A percentile compares a stretch with the other conserved stretches of the same genome.
phyloP scores from a whole-genome alignment of 2,113 vertebrate species.

The Nanorana parkeri region DNA sequence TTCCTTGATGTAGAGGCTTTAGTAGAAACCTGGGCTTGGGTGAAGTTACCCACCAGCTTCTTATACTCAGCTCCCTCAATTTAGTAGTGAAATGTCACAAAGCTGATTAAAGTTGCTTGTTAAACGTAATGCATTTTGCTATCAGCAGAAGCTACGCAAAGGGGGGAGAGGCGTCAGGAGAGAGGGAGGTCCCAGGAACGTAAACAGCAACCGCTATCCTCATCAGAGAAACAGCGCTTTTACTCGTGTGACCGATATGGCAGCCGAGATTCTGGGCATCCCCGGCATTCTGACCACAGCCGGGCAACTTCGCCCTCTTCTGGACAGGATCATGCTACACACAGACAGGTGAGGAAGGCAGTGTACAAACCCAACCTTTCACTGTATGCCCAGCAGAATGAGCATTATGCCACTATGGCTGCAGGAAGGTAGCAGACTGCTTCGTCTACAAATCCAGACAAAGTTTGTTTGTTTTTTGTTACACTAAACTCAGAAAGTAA shows the following conservation, averaged over 20 bases:
- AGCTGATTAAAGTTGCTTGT: not conserved
- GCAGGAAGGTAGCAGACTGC: too few species aligned
- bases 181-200: slow-evolving; percentile 92
- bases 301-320: slow-evolving; percentile 84
- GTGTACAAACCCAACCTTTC: not conserved
- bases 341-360: slow-evolving; percentile 84
- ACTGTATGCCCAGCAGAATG: slow-evolving; percentile 14
- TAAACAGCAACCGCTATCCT: slow-evolving; percentile 88
- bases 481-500: too few species aligned
- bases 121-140: slow-evolving; percentile 57
- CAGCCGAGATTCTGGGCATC: slow-evolving; percentile 84
- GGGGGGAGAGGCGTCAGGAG: slow-evolving; percentile 79
- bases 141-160: slow-evolving; percentile 65
- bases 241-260: slow-evolving; percentile 95
- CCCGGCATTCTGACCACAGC: slow-evolving; percentile 82
- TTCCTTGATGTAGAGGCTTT: too few species aligned
- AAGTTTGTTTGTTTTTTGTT: too few species aligned
- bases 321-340: slow-evolving; percentile 71
- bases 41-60: accelerated
- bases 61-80: too few species aligned
- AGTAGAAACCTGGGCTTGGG: not conserved
- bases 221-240: slow-evolving; percentile 91
- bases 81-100: too few species aligned
- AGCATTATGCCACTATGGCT: not conserved
- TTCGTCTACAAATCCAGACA: too few species aligned